phyloP scores from a whole-genome alignment of 2,797 vertebrate genomes.

The Epinephelus coioides region DNA sequence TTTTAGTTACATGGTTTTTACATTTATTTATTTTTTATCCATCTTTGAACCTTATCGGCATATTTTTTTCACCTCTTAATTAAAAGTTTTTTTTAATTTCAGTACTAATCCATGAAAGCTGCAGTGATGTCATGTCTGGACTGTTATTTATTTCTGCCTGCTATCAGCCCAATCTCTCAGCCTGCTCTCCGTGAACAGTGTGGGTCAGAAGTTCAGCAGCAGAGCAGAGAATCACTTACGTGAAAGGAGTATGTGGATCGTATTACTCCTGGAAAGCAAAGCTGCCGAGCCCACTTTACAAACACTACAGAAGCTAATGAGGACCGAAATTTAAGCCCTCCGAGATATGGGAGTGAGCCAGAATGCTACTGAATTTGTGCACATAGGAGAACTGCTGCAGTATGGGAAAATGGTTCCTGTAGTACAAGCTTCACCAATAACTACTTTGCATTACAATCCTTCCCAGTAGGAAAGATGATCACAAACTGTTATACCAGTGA shows the following conservation, averaged over 20 bases:
- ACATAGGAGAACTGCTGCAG: conserved; percentile 3
- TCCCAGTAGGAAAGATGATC: neutral
- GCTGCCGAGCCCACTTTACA: conserved; percentile 60
- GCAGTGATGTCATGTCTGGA: conserved; percentile 13
- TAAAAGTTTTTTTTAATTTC: neutral
- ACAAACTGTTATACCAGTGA: neutral
- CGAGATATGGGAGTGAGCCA: conserved; percentile 21
- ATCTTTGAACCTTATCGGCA: neutral
- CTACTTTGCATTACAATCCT: neutral
- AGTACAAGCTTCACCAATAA: neutral
- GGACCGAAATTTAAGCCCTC: conserved; percentile 38
- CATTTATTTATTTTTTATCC: too few relatives aligned
- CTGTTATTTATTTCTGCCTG: conserved; percentile 35
- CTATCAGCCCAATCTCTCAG: conserved; percentile 43
- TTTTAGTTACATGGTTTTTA: too few relatives aligned
- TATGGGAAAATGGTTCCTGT: conserved; percentile 12
- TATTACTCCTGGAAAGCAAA: conserved; percentile 60
- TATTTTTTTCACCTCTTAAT: neutral
- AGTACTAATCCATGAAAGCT: conserved; percentile 1
- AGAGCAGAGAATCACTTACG: conserved; percentile 38
- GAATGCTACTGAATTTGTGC: conserved; percentile 19
- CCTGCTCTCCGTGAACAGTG: conserved; percentile 31
- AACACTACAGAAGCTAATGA: conserved; percentile 56
- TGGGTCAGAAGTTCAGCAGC: conserved; percentile 62
- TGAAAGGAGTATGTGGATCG: conserved; percentile 43